Evolutionary conservation across 2,113 vertebrate species (phyloP).

Genomic region (Oryzias melastigma): DNA sequence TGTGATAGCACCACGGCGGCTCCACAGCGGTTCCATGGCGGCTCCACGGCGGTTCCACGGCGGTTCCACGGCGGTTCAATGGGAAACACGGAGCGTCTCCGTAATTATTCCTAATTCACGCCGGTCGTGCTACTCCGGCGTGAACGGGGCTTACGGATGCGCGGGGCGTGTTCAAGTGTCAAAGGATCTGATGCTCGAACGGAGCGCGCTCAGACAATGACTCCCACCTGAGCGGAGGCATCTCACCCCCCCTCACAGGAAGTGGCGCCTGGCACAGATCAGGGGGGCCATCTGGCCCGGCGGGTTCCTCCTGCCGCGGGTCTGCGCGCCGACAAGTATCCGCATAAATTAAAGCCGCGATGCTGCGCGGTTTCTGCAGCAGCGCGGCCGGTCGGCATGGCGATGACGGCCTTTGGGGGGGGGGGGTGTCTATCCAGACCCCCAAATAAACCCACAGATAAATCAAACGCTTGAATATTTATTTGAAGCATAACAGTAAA

Average conservation of each 20-base stretch:
- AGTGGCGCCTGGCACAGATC: not conserved
- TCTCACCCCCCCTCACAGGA: not conserved
- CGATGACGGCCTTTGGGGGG: not conserved
- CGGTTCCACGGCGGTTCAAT: too few relatives aligned
- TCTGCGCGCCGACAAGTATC: not conserved
- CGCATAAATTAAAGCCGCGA: not conserved
- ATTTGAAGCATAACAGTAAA: not conserved
- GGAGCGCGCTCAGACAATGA: not conserved
- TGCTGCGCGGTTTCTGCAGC: not conserved
- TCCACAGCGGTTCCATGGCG: too few relatives aligned
- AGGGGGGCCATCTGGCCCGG: conserved; percentile 1
- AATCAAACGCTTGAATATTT: not conserved
- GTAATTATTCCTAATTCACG: too few relatives aligned
- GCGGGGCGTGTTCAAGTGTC: not conserved
- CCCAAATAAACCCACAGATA: not conserved
- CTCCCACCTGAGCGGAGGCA: not conserved
- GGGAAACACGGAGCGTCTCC: too few relatives aligned
- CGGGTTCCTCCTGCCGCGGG: not conserved
- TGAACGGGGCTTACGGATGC: not conserved
- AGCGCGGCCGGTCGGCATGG: not conserved
- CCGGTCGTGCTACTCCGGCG: too few relatives aligned
- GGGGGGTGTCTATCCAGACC: not conserved
- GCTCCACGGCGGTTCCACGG: too few relatives aligned
- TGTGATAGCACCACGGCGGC: too few relatives aligned
- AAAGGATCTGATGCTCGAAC: not conserved